Base-by-base conservation (phyloP, 2,888 invertebrate species). In the Dicranocentrus wangi region DNA sequence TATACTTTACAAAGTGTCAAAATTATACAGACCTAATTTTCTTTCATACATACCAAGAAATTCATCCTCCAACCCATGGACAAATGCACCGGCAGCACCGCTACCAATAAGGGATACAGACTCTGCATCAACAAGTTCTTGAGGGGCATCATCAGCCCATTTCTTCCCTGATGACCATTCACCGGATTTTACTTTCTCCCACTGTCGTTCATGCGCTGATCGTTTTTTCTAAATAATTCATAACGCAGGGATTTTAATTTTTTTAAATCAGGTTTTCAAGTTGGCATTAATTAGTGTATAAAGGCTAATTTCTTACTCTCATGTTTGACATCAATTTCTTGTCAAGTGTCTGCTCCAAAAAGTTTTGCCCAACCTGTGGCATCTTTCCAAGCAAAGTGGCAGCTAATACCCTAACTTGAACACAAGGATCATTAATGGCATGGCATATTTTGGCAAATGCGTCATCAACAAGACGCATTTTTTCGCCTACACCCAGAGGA, bases 11-110 rank as follows among this genome's bases (percentile, higher is more conserved):
- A n/a, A n/a, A n/a, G n/a, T n/a, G n/a, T n/a, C n/a, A n/a, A n/a
- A n/a, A n/a, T n/a, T n/a, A n/a, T n/a, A n/a, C n/a, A n/a, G n/a
- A n/a, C n/a, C n/a, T n/a, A n/a, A n/a, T n/a, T n/a, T n/a, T n/a
- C n/a, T n/a, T n/a, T n/a, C n/a, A n/a, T n/a, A n/a, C 10, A n/a
- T 43, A 92, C 93, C 95, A 89, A 97, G 91, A 89, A 94, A 98
- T 90, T 99, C 99, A 90, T 99, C 99, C 90, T 99, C 99, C 42
- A 99, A 91, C 0, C 98, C 99, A 89, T 99, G 98, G 83, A 99
- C 97, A 89, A 99, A 95, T 66, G 99, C 99, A 0, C 99, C 99
- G 89, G 98, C 99, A 0, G 99, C 96, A 0, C 98, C 98, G 86
- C 95, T 95, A 23, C 94, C 94, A 90, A 97, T 95, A 85, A 98